phyloP scores from a whole-genome alignment of 2,797 vertebrate genomes.

The Pipistrellus nathusii region DNA sequence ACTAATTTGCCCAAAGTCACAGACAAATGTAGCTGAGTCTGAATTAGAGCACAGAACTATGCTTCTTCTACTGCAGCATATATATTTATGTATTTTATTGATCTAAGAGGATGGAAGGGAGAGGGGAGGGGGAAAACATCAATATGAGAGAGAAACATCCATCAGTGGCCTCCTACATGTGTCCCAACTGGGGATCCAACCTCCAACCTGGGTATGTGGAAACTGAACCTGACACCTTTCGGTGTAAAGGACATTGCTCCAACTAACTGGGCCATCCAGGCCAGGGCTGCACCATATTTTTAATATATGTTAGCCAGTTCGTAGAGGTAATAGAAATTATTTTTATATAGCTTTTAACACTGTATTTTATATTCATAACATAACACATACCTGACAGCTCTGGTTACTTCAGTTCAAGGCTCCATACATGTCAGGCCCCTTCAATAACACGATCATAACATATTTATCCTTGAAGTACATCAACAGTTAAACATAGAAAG shows the following conservation, averaged over 20 bases:
- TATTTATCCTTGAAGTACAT: not conserved
- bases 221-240: not conserved
- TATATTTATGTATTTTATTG: not conserved
- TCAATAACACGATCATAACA: slow-evolving; percentile 17
- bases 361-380: not conserved
- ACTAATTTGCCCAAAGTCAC: slow-evolving; percentile 30
- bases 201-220: not conserved
- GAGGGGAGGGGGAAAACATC: not conserved
- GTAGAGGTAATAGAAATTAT: not conserved
- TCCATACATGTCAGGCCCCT: not conserved
- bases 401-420: not conserved
- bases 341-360: slow-evolving; percentile 1
- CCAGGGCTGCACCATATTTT: not conserved
- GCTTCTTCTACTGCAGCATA: not conserved
- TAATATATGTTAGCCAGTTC: not conserved
- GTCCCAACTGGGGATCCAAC: not conserved
- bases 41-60: not conserved
- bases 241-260: not conserved
- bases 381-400: not conserved
- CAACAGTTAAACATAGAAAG: not conserved
- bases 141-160: not conserved
- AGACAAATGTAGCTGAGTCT: not conserved
- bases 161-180: not conserved
- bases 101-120: not conserved
- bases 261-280: not conserved